Conservation (phyloP, 2,888 invertebrate genomes). For the Hirtodrosophila trivittata region DNA sequence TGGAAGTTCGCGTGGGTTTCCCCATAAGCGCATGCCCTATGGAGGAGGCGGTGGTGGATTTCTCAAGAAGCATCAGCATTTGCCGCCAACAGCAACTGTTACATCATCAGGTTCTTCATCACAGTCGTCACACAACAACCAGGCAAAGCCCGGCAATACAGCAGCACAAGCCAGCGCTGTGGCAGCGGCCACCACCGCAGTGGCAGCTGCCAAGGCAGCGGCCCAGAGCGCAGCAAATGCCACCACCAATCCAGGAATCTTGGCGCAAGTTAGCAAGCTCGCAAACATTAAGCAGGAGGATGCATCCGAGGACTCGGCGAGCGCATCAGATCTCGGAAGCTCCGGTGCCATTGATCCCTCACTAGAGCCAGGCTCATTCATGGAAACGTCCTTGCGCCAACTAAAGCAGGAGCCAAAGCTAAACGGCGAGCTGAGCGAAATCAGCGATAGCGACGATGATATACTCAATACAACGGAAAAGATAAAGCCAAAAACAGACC, state of each 20-base stretch:
- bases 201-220: slow-evolving; percentile 81
- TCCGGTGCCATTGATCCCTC: slow-evolving; percentile 17
- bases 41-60: slow-evolving; percentile 73
- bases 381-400: slow-evolving; percentile 23
- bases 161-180: slow-evolving; percentile 81
- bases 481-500: slow-evolving; percentile 67
- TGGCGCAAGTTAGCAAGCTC: slow-evolving; percentile 64
- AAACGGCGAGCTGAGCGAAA: slow-evolving; percentile 89
- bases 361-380: slow-evolving; percentile 1
- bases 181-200: slow-evolving; percentile 81
- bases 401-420: slow-evolving; percentile 69
- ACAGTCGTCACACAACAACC: slow-evolving; percentile 15
- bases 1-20: slow-evolving; percentile 74
- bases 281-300: slow-evolving; percentile 63
- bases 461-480: slow-evolving; percentile 91
- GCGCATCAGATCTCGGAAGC: slow-evolving; percentile 39
- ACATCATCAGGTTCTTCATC: slow-evolving; percentile 1
- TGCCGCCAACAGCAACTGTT: slow-evolving; percentile 16
- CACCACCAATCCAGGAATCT: slow-evolving; percentile 79
- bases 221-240: slow-evolving; percentile 80
- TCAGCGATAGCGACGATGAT: slow-evolving; percentile 95
- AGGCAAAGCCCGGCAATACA: slow-evolving; percentile 58
- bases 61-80: slow-evolving; percentile 73
- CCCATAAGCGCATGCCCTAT: slow-evolving; percentile 82
- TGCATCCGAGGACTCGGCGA: slow-evolving; percentile 54